phyloP scores from a whole-genome alignment of 2,797 vertebrate genomes.

The Buphagus erythrorhynchus region DNA sequence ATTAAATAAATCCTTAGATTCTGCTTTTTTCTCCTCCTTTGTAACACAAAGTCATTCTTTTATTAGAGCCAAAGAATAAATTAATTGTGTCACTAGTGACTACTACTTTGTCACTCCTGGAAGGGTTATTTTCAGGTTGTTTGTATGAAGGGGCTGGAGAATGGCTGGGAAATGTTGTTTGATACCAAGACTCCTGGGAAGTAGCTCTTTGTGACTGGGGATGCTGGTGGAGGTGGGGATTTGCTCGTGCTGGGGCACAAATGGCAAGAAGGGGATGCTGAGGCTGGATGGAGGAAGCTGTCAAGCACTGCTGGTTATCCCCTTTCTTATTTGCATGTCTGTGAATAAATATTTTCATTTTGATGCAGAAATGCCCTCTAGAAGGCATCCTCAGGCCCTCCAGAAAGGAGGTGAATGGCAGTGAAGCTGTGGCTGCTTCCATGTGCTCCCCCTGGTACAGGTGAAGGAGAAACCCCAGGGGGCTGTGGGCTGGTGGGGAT shows the following conservation, averaged over 20 bases:
- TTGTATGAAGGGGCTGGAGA: not conserved
- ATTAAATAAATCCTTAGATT: constrained; percentile 61
- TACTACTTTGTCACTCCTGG: not conserved
- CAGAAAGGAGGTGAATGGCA: not conserved
- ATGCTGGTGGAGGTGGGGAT: not conserved
- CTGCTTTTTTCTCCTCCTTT: not conserved
- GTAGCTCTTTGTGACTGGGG: not conserved
- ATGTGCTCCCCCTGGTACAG: not conserved
- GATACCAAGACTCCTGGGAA: not conserved
- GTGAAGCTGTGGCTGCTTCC: not conserved
- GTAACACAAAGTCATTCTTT: constrained; percentile 17
- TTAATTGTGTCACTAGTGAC: constrained; percentile 1
- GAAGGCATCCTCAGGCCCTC: not conserved
- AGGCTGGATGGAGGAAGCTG: not conserved
- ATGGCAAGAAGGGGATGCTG: not conserved
- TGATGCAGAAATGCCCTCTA: not conserved
- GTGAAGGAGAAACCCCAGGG: not conserved
- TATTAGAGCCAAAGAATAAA: constrained; percentile 33
- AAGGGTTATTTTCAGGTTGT: not conserved
- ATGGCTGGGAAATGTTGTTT: not conserved
- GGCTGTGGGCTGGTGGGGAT: not conserved
- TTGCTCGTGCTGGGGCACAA: not conserved
- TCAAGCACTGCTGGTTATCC: not conserved
- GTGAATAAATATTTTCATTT: not conserved
- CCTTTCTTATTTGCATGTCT: not conserved